Percentiles rank a stretch among this genome's conserved stretches.
Conservation (phyloP, 2,113 vertebrate species). For the Zosterops hypoxanthus region DNA sequence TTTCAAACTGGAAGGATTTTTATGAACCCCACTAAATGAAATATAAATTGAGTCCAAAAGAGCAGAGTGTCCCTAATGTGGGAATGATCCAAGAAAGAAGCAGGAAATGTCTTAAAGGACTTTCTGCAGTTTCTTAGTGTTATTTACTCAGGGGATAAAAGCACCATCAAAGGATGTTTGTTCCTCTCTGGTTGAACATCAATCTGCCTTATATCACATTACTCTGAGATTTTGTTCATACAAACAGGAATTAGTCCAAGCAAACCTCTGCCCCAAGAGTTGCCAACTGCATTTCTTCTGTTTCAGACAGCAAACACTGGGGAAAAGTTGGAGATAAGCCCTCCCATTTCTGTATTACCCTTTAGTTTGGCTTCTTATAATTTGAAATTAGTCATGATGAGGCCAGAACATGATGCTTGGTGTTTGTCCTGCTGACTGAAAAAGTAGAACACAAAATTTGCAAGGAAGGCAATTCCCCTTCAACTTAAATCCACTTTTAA, state of each 20-base stretch:
- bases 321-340: neutral
- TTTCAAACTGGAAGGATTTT: neutral
- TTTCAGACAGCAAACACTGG: neutral
- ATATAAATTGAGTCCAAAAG: neutral
- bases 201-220: slow-evolving; percentile 10
- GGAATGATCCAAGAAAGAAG: slow-evolving; percentile 15
- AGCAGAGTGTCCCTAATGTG: neutral
- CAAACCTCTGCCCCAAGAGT: neutral
- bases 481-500: neutral
- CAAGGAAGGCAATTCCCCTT: neutral
- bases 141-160: slow-evolving; percentile 43
- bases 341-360: neutral
- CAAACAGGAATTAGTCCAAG: neutral
- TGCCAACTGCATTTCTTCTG: neutral
- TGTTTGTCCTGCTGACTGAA: neutral
- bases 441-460: neutral
- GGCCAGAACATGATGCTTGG: neutral
- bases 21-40: neutral
- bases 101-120: slow-evolving; percentile 17
- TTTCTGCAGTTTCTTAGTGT: neutral
- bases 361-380: neutral
- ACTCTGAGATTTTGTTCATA: neutral
- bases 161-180: slow-evolving; percentile 28
- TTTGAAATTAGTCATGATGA: neutral
- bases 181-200: slow-evolving; percentile 1